Percentiles rank a stretch among this genome's conserved stretches.
Conservation (phyloP, 2,113 vertebrate genomes). For the Laticauda laticaudata region DNA sequence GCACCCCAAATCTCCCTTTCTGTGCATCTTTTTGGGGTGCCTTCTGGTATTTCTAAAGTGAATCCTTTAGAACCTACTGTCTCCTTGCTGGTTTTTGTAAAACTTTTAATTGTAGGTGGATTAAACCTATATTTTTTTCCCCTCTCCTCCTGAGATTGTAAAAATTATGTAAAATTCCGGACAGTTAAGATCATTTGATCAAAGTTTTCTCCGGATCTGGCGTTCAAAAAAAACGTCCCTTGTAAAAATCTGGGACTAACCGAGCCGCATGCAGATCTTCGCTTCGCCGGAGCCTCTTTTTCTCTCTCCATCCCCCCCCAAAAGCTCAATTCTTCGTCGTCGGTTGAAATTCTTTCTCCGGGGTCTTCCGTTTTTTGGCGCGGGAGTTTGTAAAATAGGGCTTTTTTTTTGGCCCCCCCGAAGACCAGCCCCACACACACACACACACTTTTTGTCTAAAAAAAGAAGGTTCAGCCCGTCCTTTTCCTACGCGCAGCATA, state of each 20-base stretch:
- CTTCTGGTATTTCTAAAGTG: no score
- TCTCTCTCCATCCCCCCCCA: no score
- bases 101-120: background rate
- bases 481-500: no score
- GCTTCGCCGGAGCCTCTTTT: background rate
- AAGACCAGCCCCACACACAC: no score
- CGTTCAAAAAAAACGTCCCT: background rate
- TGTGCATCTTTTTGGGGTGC: no score
- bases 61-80: no score
- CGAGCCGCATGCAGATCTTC: background rate
- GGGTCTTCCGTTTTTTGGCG: background rate
- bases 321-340: background rate
- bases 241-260: background rate
- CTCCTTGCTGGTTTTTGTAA: no score
- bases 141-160: background rate
- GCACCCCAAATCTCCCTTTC: no score
- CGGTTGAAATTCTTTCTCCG: background rate
- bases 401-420: no score
- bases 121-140: background rate
- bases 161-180: background rate
- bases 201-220: background rate
- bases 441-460: no score
- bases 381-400: background rate
- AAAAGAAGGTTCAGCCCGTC: no score
- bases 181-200: no score